Base-by-base conservation (phyloP, 2,888 invertebrate species). In the Eupithecia dodoneata region DNA sequence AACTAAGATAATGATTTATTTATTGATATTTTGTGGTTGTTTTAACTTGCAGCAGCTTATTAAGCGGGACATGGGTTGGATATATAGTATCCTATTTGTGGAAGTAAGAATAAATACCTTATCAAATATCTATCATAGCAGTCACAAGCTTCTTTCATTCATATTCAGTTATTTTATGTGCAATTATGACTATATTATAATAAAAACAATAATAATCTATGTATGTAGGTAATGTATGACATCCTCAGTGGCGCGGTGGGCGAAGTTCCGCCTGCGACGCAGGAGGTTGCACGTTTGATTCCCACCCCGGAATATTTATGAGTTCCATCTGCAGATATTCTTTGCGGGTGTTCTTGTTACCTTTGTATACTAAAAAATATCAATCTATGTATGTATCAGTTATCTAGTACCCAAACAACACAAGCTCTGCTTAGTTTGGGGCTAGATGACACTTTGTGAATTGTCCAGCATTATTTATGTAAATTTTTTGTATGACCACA, bases 41-140 rank as follows among this genome's bases (percentile, higher is more conserved):
- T 87, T 86, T 12, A 81, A 84, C 89, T 93, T 94, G 87, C 94
- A 93, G 93, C 94, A 94, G 93, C 90, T 84, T 90, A 88, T 85
- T 93, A 86, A 90, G 89, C 91, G 88, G 91, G 88, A 90, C 90
- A 91, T 92, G 94, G 93, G 86, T 93, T 88, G 92, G 93, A 88
- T 91, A 87, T 91, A 85, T 92, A 82, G 83, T 94, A 81, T 91
- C 90, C 81, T 85, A 90, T 87, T 74, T 93, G 82, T 94, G 93
- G 94, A 94, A 93, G 94, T 94, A 94, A 94, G 94, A 90, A 52
- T 66, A 9, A 10, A 30, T 63, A 18, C 63, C 30, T 12, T 63
- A 44, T 66, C 12, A 67, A 7, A 67, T 15, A 42, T 44, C 41
- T 44, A 67, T 69, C n/a, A 44, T 45, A 30, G 30, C 30, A 30